These are phyloP conservation scores for Plagodis pulveraria DNA, from an alignment of 2,888 invertebrate species.

Conservation along the genomic window DNA sequence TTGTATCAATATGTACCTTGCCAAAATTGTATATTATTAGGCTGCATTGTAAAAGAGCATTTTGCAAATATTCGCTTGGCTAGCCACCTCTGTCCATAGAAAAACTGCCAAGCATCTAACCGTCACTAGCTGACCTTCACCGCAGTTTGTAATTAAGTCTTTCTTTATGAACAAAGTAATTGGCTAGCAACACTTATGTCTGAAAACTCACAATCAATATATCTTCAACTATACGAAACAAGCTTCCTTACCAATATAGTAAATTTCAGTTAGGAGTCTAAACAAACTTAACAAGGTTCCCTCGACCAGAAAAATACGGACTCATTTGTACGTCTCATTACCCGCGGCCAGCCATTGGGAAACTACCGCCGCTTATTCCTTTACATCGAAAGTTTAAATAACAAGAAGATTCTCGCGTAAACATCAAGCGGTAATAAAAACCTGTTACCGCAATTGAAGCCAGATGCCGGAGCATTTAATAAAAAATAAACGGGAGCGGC, in stretches of 20 bases:
- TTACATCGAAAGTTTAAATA: conserved; percentile 45
- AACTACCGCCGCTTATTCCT: conserved; percentile 37
- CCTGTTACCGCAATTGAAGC: conserved; percentile 74
- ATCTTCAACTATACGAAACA: conserved; percentile 8
- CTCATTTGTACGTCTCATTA: conserved; percentile 45
- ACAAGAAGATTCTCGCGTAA: conserved; percentile 49
- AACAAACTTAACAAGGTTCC: conserved; percentile 38
- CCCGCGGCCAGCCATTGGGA: conserved; percentile 34
- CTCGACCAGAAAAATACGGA: conserved; percentile 40
- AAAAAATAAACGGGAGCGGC: conserved; percentile 74
- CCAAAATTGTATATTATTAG: no score
- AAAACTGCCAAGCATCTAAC: no score
- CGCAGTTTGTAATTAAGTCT: no score
- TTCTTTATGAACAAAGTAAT: not conserved
- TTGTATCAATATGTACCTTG: no score
- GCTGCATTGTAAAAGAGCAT: no score
- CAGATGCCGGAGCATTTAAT: conserved; percentile 75
- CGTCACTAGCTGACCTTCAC: no score
- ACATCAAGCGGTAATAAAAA: conserved; percentile 63
- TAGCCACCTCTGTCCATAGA: no score
- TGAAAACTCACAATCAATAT: not conserved
- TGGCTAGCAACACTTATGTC: not conserved
- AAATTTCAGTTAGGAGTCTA: conserved; percentile 36
- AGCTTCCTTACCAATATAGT: conserved; percentile 30
- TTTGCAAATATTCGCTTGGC: no score